Percentiles rank a stretch among this genome's conserved stretches.
Conservation (phyloP, 2,888 invertebrate genomes). For the Torymus aiolomorphi region DNA sequence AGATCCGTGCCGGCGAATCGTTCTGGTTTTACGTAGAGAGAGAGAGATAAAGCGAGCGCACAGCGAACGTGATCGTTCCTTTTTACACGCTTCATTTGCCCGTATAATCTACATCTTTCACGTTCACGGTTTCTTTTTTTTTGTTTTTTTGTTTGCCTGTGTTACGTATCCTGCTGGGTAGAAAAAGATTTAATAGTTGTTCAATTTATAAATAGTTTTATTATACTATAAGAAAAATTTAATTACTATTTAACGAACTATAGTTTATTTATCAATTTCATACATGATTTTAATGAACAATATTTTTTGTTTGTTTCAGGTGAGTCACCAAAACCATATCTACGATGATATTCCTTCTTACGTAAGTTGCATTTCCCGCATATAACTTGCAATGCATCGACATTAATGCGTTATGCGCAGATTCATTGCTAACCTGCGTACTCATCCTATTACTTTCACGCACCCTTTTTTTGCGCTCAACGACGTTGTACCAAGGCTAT, state of each 20-base stretch:
- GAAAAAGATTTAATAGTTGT: neutral
- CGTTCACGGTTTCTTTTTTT: neutral
- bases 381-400: too few relatives aligned
- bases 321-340: slow-evolving; percentile 18
- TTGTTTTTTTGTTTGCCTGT: neutral
- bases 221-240: neutral
- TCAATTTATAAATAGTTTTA: neutral
- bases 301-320: slow-evolving; percentile 40
- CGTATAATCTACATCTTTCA: slow-evolving; percentile 2
- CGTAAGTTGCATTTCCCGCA: slow-evolving; percentile 16
- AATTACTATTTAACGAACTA: neutral
- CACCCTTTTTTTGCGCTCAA: too few relatives aligned
- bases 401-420: too few relatives aligned
- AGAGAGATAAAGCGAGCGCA: slow-evolving; percentile 25
- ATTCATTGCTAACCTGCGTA: too few relatives aligned
- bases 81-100: slow-evolving; percentile 39
- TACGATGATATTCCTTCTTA: neutral
- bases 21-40: slow-evolving; percentile 3
- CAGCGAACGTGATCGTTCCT: slow-evolving; percentile 20
- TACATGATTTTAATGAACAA: neutral
- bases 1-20: slow-evolving; percentile 34
- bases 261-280: neutral
- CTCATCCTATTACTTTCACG: too few relatives aligned
- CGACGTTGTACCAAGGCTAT: too few relatives aligned
- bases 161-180: neutral